Evolutionary conservation across 2,797 vertebrate genomes (phyloP).

Genomic region (Poecile montanus): DNA sequence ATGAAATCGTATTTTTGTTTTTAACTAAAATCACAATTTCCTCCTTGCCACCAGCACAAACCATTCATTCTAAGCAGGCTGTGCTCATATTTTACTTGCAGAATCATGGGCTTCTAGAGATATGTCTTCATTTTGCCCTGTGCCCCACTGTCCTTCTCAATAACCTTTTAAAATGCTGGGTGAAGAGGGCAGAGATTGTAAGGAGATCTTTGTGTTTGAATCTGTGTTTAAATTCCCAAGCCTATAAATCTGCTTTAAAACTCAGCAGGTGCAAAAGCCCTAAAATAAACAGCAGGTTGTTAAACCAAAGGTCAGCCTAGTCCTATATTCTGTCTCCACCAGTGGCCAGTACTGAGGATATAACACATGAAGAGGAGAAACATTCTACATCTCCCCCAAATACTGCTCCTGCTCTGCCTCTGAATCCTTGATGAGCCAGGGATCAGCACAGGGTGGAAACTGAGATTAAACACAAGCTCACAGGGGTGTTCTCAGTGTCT

Average conservation of each 20-base stretch:
- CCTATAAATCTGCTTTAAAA: background rate
- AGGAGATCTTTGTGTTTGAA: background rate
- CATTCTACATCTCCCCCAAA: background rate
- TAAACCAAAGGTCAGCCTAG: background rate
- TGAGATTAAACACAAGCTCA: background rate
- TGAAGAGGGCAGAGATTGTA: background rate
- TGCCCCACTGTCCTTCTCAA: background rate
- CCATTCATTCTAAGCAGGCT: background rate
- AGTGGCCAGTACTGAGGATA: background rate
- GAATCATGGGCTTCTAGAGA: background rate
- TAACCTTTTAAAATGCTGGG: background rate
- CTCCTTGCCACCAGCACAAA: background rate
- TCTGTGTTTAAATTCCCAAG: background rate
- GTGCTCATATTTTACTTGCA: background rate
- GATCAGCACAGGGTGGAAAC: background rate
- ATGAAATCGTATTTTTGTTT: background rate
- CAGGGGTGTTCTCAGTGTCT: background rate
- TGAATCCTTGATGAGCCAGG: background rate
- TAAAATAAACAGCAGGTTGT: background rate
- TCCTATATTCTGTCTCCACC: background rate
- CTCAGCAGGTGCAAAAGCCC: background rate
- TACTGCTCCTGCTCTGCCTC: background rate
- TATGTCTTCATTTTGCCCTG: accelerated
- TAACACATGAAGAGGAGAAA: background rate
- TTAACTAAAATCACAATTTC: background rate